These are phyloP conservation scores for Protophormia terraenovae DNA, from an alignment of 2,888 invertebrate species.

Conservation along the genomic window DNA sequence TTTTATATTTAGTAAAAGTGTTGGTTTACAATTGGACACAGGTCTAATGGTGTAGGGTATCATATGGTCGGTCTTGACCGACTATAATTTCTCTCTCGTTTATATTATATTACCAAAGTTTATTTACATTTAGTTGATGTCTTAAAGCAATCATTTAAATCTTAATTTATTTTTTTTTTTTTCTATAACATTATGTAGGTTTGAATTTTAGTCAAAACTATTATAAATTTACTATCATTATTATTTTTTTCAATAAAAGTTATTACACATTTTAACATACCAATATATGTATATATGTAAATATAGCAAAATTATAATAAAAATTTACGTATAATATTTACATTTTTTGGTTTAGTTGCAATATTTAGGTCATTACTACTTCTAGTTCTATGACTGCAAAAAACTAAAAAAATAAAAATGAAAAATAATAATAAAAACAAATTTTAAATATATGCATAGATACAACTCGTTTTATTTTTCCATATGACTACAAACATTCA, in stretches of 20 bases:
- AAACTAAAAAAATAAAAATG: background rate
- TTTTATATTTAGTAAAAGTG: too few relatives aligned
- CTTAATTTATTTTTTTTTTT: background rate
- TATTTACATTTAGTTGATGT: background rate
- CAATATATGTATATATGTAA: background rate
- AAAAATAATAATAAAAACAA: background rate
- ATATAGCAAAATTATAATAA: background rate
- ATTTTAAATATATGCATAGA: slow-evolving; percentile 27
- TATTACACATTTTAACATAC: too few relatives aligned
- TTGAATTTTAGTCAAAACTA: slow-evolving; percentile 45
- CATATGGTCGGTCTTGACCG: too few relatives aligned
- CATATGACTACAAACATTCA: slow-evolving; percentile 35
- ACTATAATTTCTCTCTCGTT: too few relatives aligned
- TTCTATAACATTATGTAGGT: slow-evolving; percentile 15
- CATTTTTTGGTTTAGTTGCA: slow-evolving; percentile 29
- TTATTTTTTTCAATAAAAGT: background rate
- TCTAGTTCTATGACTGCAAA: slow-evolving; percentile 14
- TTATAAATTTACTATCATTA: background rate
- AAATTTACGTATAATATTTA: background rate
- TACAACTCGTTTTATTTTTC: slow-evolving; percentile 54
- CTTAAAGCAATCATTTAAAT: background rate
- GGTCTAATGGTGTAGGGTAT: too few relatives aligned
- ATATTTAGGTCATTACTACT: slow-evolving; percentile 63
- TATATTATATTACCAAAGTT: too few relatives aligned
- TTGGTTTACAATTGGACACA: too few relatives aligned